phyloP scores from a whole-genome alignment of 2,888 invertebrate species.

The Cecidostiba fungosa region DNA sequence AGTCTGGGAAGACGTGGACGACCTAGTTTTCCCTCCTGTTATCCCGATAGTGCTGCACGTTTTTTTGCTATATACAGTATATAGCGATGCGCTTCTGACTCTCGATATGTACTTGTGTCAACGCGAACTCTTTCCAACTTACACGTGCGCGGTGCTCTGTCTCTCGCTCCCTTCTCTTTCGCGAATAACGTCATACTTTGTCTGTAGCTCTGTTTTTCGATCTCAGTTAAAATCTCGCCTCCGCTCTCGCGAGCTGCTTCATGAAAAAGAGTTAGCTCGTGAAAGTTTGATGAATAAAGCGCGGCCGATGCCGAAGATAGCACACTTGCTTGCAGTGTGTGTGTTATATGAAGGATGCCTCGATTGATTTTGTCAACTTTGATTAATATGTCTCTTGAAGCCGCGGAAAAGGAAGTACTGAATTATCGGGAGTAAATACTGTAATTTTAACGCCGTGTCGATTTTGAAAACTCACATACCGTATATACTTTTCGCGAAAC shows the following conservation, averaged over 20 bases:
- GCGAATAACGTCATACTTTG: background rate
- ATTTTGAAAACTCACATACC: background rate
- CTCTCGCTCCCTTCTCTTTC: background rate
- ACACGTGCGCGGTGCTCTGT: background rate
- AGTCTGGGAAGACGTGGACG: slow-evolving; percentile 65
- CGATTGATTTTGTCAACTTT: background rate
- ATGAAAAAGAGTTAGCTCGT: background rate
- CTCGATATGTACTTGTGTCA: background rate
- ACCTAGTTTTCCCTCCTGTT: slow-evolving; percentile 68
- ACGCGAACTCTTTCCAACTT: background rate
- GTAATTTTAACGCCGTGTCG: background rate
- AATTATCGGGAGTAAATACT: background rate
- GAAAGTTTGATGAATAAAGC: slow-evolving; percentile 16
- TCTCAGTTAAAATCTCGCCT: background rate
- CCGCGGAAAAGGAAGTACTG: background rate
- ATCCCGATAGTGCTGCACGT: slow-evolving; percentile 17
- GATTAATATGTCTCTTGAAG: background rate
- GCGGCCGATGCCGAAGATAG: background rate
- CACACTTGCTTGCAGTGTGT: too few relatives aligned
- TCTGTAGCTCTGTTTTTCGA: background rate
- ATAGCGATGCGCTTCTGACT: slow-evolving; percentile 11
- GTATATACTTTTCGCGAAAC: background rate
- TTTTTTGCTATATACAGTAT: slow-evolving; percentile 45
- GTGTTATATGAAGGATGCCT: background rate
- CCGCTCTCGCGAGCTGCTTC: background rate